A percentile compares a stretch with the other conserved stretches of the same genome.
These are phyloP conservation scores for Takifugu flavidus DNA, from an alignment of 2,113 vertebrate genomes.

Conservation along the genomic window DNA sequence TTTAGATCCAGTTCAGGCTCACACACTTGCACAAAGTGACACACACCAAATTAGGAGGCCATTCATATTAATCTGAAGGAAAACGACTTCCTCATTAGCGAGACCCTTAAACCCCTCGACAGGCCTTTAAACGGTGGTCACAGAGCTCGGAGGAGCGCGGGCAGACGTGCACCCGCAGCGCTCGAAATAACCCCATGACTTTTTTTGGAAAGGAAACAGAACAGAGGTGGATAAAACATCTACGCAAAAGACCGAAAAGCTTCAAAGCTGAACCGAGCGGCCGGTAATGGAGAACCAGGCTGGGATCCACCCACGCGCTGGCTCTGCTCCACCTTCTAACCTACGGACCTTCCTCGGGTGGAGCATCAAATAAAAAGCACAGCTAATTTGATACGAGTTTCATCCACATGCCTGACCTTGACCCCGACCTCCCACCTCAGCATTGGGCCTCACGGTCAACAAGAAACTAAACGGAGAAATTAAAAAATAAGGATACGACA, in stretches of 20 bases:
- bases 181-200: background rate
- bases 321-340: background rate
- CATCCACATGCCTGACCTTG: too few species aligned
- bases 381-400: too few species aligned
- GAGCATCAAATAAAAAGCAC: background rate
- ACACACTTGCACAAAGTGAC: conserved; percentile 7
- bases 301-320: background rate
- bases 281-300: background rate
- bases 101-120: conserved; percentile 60
- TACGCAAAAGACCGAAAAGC: too few species aligned
- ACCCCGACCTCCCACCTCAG: too few species aligned
- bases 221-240: too few species aligned
- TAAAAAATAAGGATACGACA: too few species aligned
- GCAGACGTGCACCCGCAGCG: background rate
- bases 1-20: conserved; percentile 25
- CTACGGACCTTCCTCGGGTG: background rate
- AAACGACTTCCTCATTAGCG: conserved; percentile 69
- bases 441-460: too few species aligned
- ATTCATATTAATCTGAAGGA: conserved; percentile 65
- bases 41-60: conserved; percentile 39
- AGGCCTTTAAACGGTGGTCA: conserved; percentile 54
- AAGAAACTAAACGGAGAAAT: too few species aligned
- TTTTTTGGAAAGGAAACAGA: too few species aligned
- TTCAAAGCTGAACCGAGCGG: too few species aligned
- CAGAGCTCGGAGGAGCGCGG: conserved; percentile 7